A percentile compares a stretch with the other conserved stretches of the same genome.
Evolutionary conservation across 2,797 vertebrate species (phyloP).

Genomic region (Ctenopoma kingsleyae): DNA sequence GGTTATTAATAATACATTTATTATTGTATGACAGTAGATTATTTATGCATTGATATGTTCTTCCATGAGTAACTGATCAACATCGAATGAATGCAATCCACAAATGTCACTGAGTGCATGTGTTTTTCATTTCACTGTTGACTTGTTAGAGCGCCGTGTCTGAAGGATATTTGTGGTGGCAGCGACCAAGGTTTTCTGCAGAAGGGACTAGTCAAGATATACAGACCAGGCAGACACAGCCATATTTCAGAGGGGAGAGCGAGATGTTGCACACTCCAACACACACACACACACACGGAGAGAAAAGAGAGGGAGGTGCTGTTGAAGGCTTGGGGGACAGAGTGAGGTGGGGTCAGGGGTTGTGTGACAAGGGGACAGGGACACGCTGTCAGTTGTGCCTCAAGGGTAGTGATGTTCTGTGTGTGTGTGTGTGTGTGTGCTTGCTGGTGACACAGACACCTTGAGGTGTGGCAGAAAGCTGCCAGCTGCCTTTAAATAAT

Average conservation of each 20-base stretch:
- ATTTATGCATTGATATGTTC: conserved; percentile 13
- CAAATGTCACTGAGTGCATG: conserved; percentile 40
- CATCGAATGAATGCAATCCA: conserved; percentile 32
- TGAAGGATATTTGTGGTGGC: conserved; percentile 68
- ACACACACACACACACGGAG: conserved; percentile 21
- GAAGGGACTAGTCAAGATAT: conserved; percentile 71
- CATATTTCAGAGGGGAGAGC: conserved; percentile 73
- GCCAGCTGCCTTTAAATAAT: conserved; percentile 83
- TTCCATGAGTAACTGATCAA: conserved; percentile 35
- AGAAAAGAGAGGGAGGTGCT: conserved; percentile 32
- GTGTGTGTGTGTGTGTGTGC: conserved; percentile 24
- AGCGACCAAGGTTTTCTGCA: conserved; percentile 72
- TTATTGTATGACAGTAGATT: neutral
- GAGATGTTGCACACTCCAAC: conserved; percentile 45
- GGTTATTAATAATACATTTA: conserved; percentile 8
- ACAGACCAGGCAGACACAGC: conserved; percentile 61
- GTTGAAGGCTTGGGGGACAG: conserved; percentile 56
- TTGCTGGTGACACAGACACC: conserved; percentile 72
- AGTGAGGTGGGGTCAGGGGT: conserved; percentile 54
- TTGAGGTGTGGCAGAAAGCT: conserved; percentile 77
- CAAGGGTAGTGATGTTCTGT: conserved; percentile 38
- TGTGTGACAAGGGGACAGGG: conserved; percentile 69
- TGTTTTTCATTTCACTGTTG: conserved; percentile 51
- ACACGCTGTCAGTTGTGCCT: conserved; percentile 61
- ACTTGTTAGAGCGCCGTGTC: conserved; percentile 50